Conservation (phyloP, 2,113 vertebrate species). For the Oceanodroma tethys region DNA sequence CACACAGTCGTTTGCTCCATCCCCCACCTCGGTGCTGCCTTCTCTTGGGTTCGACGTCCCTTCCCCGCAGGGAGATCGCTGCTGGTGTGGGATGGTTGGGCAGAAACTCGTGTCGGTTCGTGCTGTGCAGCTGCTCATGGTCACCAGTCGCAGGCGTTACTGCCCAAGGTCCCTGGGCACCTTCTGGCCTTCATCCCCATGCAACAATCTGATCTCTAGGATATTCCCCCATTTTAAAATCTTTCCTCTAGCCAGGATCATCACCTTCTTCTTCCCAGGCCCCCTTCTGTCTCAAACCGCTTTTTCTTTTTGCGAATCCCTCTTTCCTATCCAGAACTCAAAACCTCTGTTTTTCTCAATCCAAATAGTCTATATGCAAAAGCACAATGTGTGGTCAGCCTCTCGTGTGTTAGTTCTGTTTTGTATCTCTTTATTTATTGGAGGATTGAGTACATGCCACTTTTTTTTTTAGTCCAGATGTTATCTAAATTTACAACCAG, state of each 20-base stretch:
- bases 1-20: background rate
- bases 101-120: rapidly evolving
- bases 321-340: background rate
- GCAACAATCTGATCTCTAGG: background rate
- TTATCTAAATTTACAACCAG: background rate
- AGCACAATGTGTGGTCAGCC: background rate
- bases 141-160: background rate
- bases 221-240: background rate
- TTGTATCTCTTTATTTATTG: background rate
- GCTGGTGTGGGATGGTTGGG: background rate
- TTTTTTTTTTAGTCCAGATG: background rate
- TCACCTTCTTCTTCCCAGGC: background rate
- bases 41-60: background rate
- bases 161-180: background rate
- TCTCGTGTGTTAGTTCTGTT: background rate
- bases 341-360: background rate
- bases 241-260: background rate
- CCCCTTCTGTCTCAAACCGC: background rate
- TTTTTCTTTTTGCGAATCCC: background rate
- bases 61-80: background rate
- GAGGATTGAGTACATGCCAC: background rate
- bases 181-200: background rate
- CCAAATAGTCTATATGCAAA: background rate
- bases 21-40: rapidly evolving
- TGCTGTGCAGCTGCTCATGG: background rate